Evolutionary conservation across 1,140 invertebrate species (phyloP).

Genomic region (Lepidurus apus): DNA sequence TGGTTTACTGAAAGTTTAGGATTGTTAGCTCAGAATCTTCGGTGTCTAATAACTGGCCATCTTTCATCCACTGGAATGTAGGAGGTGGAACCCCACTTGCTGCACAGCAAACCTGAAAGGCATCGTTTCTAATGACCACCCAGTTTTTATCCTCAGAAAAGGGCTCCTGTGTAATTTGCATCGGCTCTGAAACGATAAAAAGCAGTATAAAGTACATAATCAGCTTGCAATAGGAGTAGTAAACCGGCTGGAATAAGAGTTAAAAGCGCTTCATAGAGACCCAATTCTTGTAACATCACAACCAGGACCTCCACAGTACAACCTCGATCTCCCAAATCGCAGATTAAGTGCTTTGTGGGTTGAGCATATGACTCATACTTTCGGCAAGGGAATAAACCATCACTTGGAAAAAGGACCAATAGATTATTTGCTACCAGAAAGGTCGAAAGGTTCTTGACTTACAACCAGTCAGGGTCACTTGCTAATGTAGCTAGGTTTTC

Average conservation of each 20-base stretch:
- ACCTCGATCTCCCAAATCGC: constrained; percentile 12
- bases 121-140: background rate
- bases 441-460: no score
- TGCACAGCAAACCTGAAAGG: background rate
- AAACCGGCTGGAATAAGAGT: background rate
- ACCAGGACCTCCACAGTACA: background rate
- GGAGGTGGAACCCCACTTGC: background rate
- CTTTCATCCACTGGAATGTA: constrained; percentile 18
- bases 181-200: background rate
- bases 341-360: constrained; percentile 1
- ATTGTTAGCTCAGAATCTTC: background rate
- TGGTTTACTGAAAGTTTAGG: background rate
- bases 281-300: background rate
- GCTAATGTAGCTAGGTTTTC: background rate
- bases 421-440: no score
- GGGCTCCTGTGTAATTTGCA: background rate
- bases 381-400: background rate
- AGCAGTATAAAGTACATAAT: background rate
- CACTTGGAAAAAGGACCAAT: background rate
- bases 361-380: background rate
- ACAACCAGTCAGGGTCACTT: constrained; percentile 8
- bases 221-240: background rate
- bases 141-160: background rate
- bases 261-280: background rate
- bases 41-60: background rate